Percentiles rank a stretch among this genome's conserved stretches.
phyloP scores from a whole-genome alignment of 2,888 invertebrate genomes.

The Sphaeridia pumilis region DNA sequence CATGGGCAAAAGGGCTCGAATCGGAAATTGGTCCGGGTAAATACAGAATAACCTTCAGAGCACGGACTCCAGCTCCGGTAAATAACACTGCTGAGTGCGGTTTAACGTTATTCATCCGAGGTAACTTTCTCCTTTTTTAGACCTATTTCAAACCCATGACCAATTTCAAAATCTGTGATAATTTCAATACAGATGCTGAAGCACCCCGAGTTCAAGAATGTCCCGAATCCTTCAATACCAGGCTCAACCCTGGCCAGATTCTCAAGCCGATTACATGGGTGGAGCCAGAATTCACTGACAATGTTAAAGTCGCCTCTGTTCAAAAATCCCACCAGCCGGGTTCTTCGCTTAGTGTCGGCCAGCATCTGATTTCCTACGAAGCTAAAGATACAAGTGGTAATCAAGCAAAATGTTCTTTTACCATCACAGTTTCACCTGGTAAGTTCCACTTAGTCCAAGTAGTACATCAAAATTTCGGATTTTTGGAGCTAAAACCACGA shows the following conservation, averaged over 20 bases:
- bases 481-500: too few relatives aligned
- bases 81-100: slow-evolving; percentile 43
- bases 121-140: slow-evolving; percentile 22
- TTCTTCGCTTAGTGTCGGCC: slow-evolving; percentile 41
- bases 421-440: slow-evolving; percentile 33
- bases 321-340: slow-evolving; percentile 41
- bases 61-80: slow-evolving; percentile 42
- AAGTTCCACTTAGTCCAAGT: too few relatives aligned
- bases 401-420: slow-evolving; percentile 44
- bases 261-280: slow-evolving; percentile 42
- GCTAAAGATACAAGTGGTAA: slow-evolving; percentile 44
- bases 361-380: slow-evolving; percentile 44
- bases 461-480: too few relatives aligned
- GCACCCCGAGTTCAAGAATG: slow-evolving; percentile 45
- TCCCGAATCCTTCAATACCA: slow-evolving; percentile 39
- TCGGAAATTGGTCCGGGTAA: slow-evolving; percentile 44
- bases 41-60: slow-evolving; percentile 45
- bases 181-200: slow-evolving; percentile 45
- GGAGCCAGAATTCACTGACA: slow-evolving; percentile 45
- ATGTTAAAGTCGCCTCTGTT: slow-evolving; percentile 40
- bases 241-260: slow-evolving; percentile 39
- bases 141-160: background rate
- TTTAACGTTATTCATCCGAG: slow-evolving; percentile 40
- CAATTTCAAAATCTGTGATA: too few relatives aligned
- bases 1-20: slow-evolving; percentile 45